Base-by-base conservation (phyloP, 2,113 vertebrate species). In the Myrmecobius fasciatus region DNA sequence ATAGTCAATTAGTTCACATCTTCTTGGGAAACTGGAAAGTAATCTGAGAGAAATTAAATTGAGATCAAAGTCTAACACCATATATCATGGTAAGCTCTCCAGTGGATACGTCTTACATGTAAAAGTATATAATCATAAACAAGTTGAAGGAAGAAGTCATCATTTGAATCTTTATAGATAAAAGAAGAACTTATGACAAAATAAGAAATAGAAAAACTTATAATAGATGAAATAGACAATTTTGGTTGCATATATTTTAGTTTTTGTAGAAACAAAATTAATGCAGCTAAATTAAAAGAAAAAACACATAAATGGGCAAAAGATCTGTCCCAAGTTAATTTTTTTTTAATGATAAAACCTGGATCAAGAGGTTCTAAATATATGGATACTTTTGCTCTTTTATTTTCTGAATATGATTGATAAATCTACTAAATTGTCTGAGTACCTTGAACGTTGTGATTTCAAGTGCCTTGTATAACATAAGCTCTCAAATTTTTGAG, bases 351-450 rank as follows among this genome's bases (percentile, higher is more conserved):
- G 36, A 12, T 0, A 89, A 54, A 36, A 11, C 46, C 53, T 11
- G 46, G 6, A 10, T 60, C 54, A 49, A 17, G 60, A 88, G 52
- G 14, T 54, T 17, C 0, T 89, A 90, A 22, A 17, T 89, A 89
- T 88, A 92, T 53, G 60, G 48, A 25, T 92, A 54, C 48, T 96
- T 96, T 83, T 67, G 92, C 52, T 90, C 67, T 49, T 9, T 94
- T 91, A 0, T 25, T 75, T 89, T 92, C 75, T 91, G n/a, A 25
- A 10, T 60, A 51, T 9, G 17, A 89, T 48, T 49, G 3, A 91
- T 48, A 53, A 75, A 94, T 25, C 6, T 93, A 94, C 53, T 75
- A 75, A 75, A 75, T 75, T 75, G 14, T 75, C n/a, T 20, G 14
- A 75, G 17, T 36, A 22, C 67, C 3, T 25, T 20, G 67, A 75